These are phyloP conservation scores for Ganaspis sp. DNA, from an alignment of 1,140 invertebrate species.

Conservation along the genomic window DNA sequence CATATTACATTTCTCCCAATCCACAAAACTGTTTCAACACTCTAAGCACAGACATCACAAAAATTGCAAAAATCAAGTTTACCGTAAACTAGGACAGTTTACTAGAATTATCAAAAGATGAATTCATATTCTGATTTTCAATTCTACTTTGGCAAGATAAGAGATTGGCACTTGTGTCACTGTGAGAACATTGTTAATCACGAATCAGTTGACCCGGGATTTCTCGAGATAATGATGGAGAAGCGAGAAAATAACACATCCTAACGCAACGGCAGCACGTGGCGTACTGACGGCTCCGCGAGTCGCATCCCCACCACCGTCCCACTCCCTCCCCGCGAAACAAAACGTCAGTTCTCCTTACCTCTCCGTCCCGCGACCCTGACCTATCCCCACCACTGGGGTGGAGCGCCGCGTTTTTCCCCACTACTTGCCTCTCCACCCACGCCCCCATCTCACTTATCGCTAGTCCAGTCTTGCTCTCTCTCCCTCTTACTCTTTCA, in stretches of 20 bases:
- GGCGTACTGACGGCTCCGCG: slow-evolving; percentile 72
- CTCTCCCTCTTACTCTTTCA: slow-evolving; percentile 46
- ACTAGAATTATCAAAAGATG: not conserved
- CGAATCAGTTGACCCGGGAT: slow-evolving; percentile 27
- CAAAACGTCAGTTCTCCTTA: slow-evolving; percentile 1
- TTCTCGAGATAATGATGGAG: slow-evolving; percentile 17
- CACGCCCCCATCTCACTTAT: slow-evolving; percentile 69
- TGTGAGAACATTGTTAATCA: slow-evolving; percentile 31
- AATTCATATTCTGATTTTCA: not conserved
- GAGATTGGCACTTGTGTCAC: slow-evolving; percentile 37
- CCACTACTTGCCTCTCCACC: slow-evolving; percentile 63
- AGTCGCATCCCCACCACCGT: slow-evolving; percentile 44
- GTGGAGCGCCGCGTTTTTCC: slow-evolving; percentile 58
- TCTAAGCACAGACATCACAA: not conserved
- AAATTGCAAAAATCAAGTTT: not conserved
- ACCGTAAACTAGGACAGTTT: too few species aligned
- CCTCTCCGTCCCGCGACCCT: slow-evolving; percentile 53
- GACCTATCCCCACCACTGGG: slow-evolving; percentile 62
- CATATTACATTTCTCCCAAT: slow-evolving; percentile 59
- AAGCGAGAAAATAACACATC: slow-evolving; percentile 60
- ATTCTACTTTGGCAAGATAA: slow-evolving; percentile 1
- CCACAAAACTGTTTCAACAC: slow-evolving; percentile 23
- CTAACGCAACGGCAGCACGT: slow-evolving; percentile 73
- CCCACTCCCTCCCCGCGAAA: slow-evolving; percentile 37
- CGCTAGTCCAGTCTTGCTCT: slow-evolving; percentile 41